These are phyloP conservation scores for Exephanes ischioxanthus DNA, from an alignment of 2,888 invertebrate species.

Conservation along the genomic window DNA sequence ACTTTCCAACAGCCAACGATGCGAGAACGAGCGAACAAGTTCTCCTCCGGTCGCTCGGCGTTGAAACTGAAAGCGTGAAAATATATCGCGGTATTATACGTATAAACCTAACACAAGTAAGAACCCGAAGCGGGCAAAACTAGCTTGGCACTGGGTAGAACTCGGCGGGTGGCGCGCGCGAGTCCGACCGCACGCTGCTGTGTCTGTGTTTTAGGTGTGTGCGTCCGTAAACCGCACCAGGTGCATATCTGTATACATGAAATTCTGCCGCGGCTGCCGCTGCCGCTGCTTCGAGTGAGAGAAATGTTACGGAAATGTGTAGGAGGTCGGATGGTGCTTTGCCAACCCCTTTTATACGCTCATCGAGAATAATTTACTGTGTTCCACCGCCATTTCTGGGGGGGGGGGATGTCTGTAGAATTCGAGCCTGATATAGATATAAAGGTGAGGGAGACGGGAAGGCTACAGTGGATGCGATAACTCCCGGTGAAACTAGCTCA, in stretches of 20 bases:
- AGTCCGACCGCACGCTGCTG: background rate
- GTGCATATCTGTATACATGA: constrained; percentile 28
- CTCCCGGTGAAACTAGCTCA: constrained; percentile 40
- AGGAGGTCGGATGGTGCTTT: constrained; percentile 43
- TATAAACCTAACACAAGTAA: constrained; percentile 18
- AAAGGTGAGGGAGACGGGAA: background rate
- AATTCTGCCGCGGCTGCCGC: constrained; percentile 26
- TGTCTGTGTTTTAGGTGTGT: background rate
- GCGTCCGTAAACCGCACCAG: background rate
- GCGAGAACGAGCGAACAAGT: constrained; percentile 33
- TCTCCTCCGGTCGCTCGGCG: background rate
- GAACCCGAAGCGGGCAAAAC: background rate
- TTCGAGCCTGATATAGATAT: background rate
- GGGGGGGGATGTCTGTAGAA: background rate
- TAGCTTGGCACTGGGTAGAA: constrained; percentile 2
- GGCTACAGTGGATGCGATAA: constrained; percentile 20
- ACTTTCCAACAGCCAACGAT: constrained; percentile 43
- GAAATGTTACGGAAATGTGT: constrained; percentile 60
- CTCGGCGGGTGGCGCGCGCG: background rate
- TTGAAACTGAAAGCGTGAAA: constrained; percentile 61
- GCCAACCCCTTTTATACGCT: constrained; percentile 62
- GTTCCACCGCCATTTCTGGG: constrained; percentile 7
- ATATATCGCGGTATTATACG: constrained; percentile 35
- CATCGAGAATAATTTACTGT: constrained; percentile 61
- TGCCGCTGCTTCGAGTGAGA: constrained; percentile 28